phyloP scores from a whole-genome alignment of 2,797 vertebrate species.

The Holocentrus rufus region DNA sequence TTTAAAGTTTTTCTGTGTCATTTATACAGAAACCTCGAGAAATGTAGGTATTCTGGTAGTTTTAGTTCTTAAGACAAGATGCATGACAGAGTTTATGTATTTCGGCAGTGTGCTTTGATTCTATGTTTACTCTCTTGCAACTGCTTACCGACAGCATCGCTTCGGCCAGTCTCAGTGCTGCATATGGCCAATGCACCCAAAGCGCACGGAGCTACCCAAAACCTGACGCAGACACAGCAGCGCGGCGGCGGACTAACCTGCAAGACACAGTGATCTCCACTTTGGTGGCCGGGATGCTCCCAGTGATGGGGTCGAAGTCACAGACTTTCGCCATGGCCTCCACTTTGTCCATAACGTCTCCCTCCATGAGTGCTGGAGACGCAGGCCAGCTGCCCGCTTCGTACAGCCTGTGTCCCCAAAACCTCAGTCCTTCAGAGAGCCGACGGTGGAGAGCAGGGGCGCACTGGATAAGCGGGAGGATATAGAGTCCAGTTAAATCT shows the following conservation, averaged over 20 bases:
- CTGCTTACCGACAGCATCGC: too few species aligned
- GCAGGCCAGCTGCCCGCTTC: slow-evolving; percentile 70
- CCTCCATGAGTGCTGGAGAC: slow-evolving; percentile 81
- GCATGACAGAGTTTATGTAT: too few species aligned
- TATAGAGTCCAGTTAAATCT: slow-evolving; percentile 61
- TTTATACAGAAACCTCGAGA: too few species aligned
- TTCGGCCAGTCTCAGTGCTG: too few species aligned
- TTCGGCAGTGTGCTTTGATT: too few species aligned
- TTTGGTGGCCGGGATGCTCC: slow-evolving; percentile 92
- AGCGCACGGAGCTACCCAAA: slow-evolving; percentile 41
- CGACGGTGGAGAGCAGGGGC: slow-evolving; percentile 55
- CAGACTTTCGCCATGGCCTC: slow-evolving; percentile 89
- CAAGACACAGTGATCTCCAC: slow-evolving; percentile 97
- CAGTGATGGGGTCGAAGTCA: slow-evolving; percentile 88
- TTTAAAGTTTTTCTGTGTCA: too few species aligned
- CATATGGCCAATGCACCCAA: slow-evolving; percentile 2
- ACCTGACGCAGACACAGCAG: slow-evolving; percentile 17
- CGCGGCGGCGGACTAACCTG: slow-evolving; percentile 82
- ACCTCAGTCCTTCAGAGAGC: slow-evolving; percentile 44
- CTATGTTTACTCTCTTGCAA: too few species aligned
- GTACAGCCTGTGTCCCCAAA: slow-evolving; percentile 59
- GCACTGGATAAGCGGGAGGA: slow-evolving; percentile 37
- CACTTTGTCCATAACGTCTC: slow-evolving; percentile 89
- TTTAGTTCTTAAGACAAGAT: too few species aligned
- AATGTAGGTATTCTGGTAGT: too few species aligned